phyloP scores from a whole-genome alignment of 2,888 invertebrate species.

The Cerastoderma edule region DNA sequence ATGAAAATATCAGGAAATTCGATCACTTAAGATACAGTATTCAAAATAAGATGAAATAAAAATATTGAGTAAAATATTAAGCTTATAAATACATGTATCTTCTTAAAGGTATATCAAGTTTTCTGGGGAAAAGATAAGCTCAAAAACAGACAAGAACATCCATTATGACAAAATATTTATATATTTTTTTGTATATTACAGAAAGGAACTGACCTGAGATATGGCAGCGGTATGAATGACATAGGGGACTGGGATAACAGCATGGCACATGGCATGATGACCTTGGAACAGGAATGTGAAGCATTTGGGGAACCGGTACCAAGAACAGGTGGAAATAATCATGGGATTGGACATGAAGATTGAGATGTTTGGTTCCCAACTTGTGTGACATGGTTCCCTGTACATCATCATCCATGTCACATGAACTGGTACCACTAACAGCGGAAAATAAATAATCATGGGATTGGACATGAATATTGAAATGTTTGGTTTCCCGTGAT shows the following conservation, averaged over 20 bases:
- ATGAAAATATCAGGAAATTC: no score
- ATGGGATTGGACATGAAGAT: slow-evolving; percentile 33
- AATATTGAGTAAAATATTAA: neutral
- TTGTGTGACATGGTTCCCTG: no score
- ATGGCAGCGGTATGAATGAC: slow-evolving; percentile 70
- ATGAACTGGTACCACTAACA: slow-evolving; percentile 68
- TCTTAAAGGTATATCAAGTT: no score
- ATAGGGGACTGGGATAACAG: slow-evolving; percentile 81
- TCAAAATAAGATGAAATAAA: no score
- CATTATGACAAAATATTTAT: neutral
- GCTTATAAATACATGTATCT: neutral
- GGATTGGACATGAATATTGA: slow-evolving; percentile 23
- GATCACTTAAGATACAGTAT: no score
- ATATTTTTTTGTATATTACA: slow-evolving; percentile 13
- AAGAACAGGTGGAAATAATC: slow-evolving; percentile 54
- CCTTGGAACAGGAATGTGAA: slow-evolving; percentile 81
- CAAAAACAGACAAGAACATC: no score
- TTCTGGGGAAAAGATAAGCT: no score
- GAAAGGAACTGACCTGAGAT: slow-evolving; percentile 31
- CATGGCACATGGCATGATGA: slow-evolving; percentile 82
- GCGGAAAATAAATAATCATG: slow-evolving; percentile 60
- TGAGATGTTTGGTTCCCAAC: no score
- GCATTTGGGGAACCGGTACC: slow-evolving; percentile 80
- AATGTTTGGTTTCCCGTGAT: no score
- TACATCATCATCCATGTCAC: no score